A percentile compares a stretch with the other conserved stretches of the same genome.
phyloP scores from a whole-genome alignment of 2,797 vertebrate genomes.

The Crocidura indochinensis region DNA sequence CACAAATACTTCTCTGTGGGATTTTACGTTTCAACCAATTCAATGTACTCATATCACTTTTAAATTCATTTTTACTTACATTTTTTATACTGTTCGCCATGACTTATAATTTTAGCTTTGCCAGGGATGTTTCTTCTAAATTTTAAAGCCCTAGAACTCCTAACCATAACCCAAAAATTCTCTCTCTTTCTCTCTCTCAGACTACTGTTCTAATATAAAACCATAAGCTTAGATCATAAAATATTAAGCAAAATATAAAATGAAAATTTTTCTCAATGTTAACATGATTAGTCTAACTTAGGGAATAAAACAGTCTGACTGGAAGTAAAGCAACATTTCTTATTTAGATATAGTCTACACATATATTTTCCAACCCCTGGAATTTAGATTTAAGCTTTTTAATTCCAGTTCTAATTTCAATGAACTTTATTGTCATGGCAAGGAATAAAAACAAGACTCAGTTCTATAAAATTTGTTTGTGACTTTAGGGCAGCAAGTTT shows the following conservation, averaged over 20 bases:
- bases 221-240: slow-evolving; percentile 60
- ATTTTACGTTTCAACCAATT: slow-evolving; percentile 81
- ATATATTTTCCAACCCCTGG: slow-evolving; percentile 42
- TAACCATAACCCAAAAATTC: slow-evolving; percentile 57
- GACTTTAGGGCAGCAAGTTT: slow-evolving; percentile 78
- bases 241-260: slow-evolving; percentile 65
- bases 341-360: slow-evolving; percentile 20
- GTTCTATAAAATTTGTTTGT: slow-evolving; percentile 82
- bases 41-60: slow-evolving; percentile 81
- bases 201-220: slow-evolving; percentile 31
- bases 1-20: slow-evolving; percentile 82
- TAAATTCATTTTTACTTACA: slow-evolving; percentile 81
- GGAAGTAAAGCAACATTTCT: slow-evolving; percentile 44
- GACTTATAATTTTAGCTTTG: slow-evolving; percentile 76
- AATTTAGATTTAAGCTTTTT: slow-evolving; percentile 83
- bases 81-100: slow-evolving; percentile 79
- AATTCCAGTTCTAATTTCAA: slow-evolving; percentile 82
- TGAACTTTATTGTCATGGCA: slow-evolving; percentile 82
- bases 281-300: slow-evolving; percentile 55
- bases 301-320: slow-evolving; percentile 36
- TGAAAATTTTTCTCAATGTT: slow-evolving; percentile 47
- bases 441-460: slow-evolving; percentile 71
- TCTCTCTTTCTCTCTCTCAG: slow-evolving; percentile 2
- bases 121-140: slow-evolving; percentile 71
- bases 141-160: slow-evolving; percentile 66